phyloP scores from a whole-genome alignment of 1,140 invertebrate species.

The Hypothenemus hampei region DNA sequence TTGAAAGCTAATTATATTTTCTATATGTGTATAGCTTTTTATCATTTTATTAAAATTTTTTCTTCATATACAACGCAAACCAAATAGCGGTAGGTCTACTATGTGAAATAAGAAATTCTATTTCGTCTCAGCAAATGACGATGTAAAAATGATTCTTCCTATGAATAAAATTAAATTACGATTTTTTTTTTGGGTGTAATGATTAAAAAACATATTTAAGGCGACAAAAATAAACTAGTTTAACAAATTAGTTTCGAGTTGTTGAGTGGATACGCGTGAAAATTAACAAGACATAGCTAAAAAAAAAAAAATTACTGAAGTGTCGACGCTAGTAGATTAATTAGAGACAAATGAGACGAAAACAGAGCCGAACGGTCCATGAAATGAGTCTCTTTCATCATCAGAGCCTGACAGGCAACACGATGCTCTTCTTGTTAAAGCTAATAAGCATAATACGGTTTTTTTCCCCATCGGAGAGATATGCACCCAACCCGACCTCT shows the following conservation, averaged over 20 bases:
- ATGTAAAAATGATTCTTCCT: too few species aligned
- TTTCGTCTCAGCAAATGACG: too few species aligned
- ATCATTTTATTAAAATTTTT: too few species aligned
- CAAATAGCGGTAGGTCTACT: too few species aligned
- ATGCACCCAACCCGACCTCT: slow-evolving; percentile 17
- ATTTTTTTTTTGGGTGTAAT: too few species aligned
- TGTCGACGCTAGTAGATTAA: slow-evolving; percentile 31
- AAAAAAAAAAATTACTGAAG: slow-evolving; percentile 14
- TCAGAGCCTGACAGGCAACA: slow-evolving; percentile 31
- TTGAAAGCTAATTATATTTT: too few species aligned
- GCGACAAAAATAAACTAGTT: slow-evolving; percentile 4
- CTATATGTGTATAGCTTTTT: too few species aligned
- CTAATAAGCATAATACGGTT: slow-evolving; percentile 33
- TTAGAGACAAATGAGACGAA: slow-evolving; percentile 36
- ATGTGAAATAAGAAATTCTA: too few species aligned
- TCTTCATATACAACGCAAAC: too few species aligned
- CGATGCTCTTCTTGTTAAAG: slow-evolving; percentile 34
- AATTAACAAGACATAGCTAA: slow-evolving; percentile 26
- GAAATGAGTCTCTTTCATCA: slow-evolving; percentile 35
- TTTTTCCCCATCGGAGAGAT: too few species aligned
- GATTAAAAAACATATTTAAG: slow-evolving; percentile 1
- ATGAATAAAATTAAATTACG: too few species aligned
- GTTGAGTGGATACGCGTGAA: slow-evolving; percentile 21
- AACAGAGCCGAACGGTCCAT: slow-evolving; percentile 31
- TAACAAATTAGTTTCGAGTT: slow-evolving; percentile 16